Percentiles rank a stretch among this genome's conserved stretches.
Conservation (phyloP, 2,113 vertebrate species). For the Phoxinus phoxinus region DNA sequence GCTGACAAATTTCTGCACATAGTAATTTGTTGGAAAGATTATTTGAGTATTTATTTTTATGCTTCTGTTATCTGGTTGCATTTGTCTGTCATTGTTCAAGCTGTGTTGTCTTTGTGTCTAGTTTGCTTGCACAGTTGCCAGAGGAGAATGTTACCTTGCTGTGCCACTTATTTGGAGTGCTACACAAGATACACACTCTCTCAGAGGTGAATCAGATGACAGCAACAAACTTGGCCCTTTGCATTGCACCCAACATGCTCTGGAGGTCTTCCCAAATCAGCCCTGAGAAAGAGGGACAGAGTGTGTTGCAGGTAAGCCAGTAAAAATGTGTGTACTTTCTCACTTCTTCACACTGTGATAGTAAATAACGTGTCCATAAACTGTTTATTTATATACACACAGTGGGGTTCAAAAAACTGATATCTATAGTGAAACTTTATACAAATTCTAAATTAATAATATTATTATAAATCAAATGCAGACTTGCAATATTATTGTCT, state of each 20-base stretch:
- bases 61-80: background rate
- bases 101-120: conserved; percentile 48
- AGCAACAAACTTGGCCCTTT: conserved; percentile 80
- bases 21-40: background rate
- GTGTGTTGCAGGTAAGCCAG: conserved; percentile 75
- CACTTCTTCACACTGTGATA: background rate
- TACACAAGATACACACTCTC: conserved; percentile 77
- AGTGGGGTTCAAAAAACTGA: background rate
- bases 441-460: background rate
- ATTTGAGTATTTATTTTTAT: background rate
- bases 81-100: background rate
- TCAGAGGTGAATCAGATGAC: conserved; percentile 81
- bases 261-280: conserved; percentile 73
- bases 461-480: background rate
- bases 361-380: background rate
- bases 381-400: background rate
- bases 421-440: background rate
- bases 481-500: no score
- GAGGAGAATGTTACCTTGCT: conserved; percentile 76
- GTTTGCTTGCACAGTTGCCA: conserved; percentile 76
- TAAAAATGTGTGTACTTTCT: background rate
- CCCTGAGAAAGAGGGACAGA: conserved; percentile 77
- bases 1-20: background rate
- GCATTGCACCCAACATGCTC: conserved; percentile 83
- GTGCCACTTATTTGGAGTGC: conserved; percentile 78